These are phyloP conservation scores for Platygyra sinensis DNA, from an alignment of 64 coral and sea anemone species.

Conservation along the genomic window DNA sequence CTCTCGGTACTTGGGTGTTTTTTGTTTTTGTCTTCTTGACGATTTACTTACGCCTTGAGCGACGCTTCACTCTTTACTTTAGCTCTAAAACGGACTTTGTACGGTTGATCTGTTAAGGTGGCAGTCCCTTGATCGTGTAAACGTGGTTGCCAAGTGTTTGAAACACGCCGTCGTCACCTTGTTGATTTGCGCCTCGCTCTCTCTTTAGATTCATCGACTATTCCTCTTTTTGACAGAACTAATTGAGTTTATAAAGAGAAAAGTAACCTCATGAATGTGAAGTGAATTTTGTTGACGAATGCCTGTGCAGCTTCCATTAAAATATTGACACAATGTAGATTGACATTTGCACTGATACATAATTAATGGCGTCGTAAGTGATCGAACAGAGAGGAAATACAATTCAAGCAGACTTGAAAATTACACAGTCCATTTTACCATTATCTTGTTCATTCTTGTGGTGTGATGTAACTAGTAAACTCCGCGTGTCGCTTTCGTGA, in stretches of 20 bases:
- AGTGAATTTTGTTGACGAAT: background rate
- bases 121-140: background rate
- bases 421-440: background rate
- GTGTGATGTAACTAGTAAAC: too few relatives aligned
- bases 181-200: conserved; percentile 9
- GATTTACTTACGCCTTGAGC: background rate
- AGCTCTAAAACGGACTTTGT: background rate
- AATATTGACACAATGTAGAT: conserved; percentile 13
- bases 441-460: background rate
- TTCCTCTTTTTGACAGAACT: background rate
- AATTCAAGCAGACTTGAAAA: background rate
- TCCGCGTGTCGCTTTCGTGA: too few relatives aligned
- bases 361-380: background rate
- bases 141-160: conserved; percentile 24
- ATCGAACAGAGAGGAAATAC: background rate
- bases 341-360: conserved; percentile 3
- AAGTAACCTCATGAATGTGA: conserved; percentile 29
- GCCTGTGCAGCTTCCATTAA: background rate
- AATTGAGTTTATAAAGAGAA: conserved; percentile 39
- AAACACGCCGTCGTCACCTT: conserved; percentile 2
- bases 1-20: background rate
- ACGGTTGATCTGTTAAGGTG: background rate
- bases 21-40: background rate
- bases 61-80: background rate
- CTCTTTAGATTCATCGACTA: background rate